Conservation (phyloP, 2,797 vertebrate genomes). For the Hephaestus fuliginosus region DNA sequence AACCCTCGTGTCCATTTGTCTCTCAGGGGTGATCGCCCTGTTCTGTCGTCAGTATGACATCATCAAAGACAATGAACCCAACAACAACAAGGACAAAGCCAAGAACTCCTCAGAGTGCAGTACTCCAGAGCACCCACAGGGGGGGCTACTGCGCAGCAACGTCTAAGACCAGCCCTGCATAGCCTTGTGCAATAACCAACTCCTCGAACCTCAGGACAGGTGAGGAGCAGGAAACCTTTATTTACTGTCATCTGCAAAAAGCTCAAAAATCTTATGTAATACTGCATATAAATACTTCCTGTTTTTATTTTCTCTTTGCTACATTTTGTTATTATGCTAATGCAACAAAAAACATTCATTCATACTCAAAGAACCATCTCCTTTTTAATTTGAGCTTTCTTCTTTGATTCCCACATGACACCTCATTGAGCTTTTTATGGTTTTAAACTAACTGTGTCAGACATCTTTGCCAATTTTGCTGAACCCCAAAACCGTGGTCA, state of each 20-base stretch:
- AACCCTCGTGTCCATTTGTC: constrained; percentile 14
- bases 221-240: constrained; percentile 50
- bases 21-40: constrained; percentile 92
- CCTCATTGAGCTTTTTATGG: not conserved
- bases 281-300: not conserved
- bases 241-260: not conserved
- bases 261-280: not conserved
- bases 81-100: constrained; percentile 98
- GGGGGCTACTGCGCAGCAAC: constrained; percentile 95
- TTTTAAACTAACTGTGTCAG: not conserved
- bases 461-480: not conserved
- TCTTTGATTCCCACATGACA: not conserved
- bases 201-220: constrained; percentile 84
- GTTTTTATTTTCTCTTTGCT: not conserved
- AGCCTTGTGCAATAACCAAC: constrained; percentile 83
- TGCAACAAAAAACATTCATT: not conserved
- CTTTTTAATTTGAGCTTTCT: not conserved
- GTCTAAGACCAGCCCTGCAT: constrained; percentile 80
- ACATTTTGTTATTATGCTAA: not conserved
- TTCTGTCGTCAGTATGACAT: constrained; percentile 99
- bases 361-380: not conserved
- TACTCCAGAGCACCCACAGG: constrained; percentile 95
- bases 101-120: constrained; percentile 97
- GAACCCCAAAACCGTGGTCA: not conserved
- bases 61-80: constrained; percentile 98